These are phyloP conservation scores for Trichechus manatus DNA, from an alignment of 2,113 vertebrate genomes.

Conservation along the genomic window DNA sequence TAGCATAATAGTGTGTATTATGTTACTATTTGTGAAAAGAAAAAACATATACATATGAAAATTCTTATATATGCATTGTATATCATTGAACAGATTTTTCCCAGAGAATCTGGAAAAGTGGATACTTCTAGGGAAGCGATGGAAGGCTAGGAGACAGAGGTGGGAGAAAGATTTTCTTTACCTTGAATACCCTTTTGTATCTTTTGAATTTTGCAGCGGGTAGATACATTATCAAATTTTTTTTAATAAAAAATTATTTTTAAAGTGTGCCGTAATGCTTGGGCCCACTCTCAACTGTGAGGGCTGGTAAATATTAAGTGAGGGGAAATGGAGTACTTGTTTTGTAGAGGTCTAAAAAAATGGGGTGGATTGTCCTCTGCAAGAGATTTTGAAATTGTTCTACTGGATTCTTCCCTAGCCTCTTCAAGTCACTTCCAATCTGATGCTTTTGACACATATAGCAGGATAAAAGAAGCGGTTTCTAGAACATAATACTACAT, in stretches of 20 bases:
- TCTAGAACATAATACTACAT: not conserved
- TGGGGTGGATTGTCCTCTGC: not conserved
- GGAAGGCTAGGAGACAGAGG: not conserved
- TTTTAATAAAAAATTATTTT: not conserved
- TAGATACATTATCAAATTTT: not conserved
- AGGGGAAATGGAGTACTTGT: not conserved
- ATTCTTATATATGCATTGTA: not conserved
- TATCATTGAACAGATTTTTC: not conserved
- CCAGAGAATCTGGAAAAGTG: not conserved
- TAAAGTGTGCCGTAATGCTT: not conserved
- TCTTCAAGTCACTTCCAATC: not conserved
- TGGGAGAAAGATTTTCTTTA: not conserved
- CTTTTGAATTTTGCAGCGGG: slow-evolving; percentile 34
- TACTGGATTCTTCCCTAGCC: not conserved
- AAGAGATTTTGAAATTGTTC: not conserved
- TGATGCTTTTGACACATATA: not conserved
- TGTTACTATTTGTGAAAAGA: slow-evolving; percentile 4
- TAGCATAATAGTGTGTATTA: not conserved
- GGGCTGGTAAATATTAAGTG: not conserved
- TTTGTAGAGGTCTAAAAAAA: not conserved
- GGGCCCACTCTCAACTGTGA: not conserved
- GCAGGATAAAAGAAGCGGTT: not conserved
- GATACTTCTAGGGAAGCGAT: not conserved
- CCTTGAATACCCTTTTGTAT: not conserved
- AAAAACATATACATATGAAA: not conserved